phyloP scores from a whole-genome alignment of 2,797 vertebrate genomes.

The Meda fulgida region DNA sequence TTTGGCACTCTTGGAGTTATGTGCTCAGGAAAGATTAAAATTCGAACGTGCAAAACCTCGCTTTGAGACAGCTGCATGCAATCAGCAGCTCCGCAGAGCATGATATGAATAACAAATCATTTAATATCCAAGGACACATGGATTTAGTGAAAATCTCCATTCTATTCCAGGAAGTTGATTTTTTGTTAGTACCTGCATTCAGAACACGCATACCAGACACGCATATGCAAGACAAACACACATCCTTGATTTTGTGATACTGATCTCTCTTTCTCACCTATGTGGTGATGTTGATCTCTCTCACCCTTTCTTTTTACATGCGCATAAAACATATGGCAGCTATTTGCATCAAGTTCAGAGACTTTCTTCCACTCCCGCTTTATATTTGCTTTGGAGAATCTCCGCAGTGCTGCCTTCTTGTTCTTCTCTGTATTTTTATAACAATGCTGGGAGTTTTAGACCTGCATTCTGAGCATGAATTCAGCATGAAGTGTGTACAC shows the following conservation, averaged over 20 bases:
- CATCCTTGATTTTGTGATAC: constrained; percentile 1
- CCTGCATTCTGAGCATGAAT: constrained; percentile 22
- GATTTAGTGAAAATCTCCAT: constrained; percentile 6
- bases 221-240: constrained; percentile 6
- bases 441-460: constrained; percentile 15
- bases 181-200: constrained; percentile 4
- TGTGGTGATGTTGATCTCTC: constrained; percentile 35
- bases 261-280: constrained; percentile 25
- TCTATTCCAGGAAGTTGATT: constrained; percentile 33
- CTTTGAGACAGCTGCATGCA: constrained; percentile 30
- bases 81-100: constrained; percentile 13
- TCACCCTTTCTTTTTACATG: not conserved
- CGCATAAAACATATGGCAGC: constrained; percentile 56
- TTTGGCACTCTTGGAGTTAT: constrained; percentile 9
- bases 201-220: not conserved
- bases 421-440: constrained; percentile 43
- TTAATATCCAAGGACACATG: constrained; percentile 27
- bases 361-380: constrained; percentile 9
- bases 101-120: constrained; percentile 42
- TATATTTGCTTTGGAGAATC: constrained; percentile 56
- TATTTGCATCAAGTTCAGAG: constrained; percentile 46
- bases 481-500: constrained; percentile 29
- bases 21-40: constrained; percentile 10
- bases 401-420: constrained; percentile 38
- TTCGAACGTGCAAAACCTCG: not conserved